A percentile compares a stretch with the other conserved stretches of the same genome.
phyloP scores from a whole-genome alignment of 2,797 vertebrate species.

The Coregonus suidteri region DNA sequence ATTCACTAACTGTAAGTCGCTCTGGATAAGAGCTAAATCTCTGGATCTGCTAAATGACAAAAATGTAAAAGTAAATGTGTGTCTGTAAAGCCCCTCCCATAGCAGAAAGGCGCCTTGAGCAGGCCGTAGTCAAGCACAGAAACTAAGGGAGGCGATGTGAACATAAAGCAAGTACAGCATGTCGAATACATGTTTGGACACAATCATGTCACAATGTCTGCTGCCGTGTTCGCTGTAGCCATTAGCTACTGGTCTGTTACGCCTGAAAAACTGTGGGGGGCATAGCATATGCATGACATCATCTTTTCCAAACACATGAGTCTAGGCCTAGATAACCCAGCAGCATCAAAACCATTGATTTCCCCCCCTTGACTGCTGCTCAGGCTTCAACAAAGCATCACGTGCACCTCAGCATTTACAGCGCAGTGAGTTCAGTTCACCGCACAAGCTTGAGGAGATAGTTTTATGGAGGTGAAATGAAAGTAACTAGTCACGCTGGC shows the following conservation, averaged over 20 bases:
- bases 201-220: neutral
- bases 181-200: neutral
- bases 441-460: neutral
- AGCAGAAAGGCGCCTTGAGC: neutral
- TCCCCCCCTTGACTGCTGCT: neutral
- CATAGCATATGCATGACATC: neutral
- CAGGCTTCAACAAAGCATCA: neutral
- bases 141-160: neutral
- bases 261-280: neutral
- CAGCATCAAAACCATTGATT: neutral
- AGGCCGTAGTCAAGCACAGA: neutral
- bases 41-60: no score
- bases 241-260: no score
- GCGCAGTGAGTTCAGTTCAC: neutral
- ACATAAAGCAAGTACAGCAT: neutral
- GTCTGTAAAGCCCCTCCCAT: no score
- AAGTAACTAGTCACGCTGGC: conserved; percentile 23
- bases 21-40: no score
- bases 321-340: neutral
- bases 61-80: no score
- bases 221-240: no score
- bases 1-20: no score
- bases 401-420: neutral
- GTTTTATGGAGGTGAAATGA: neutral
- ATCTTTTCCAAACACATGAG: neutral